These are phyloP conservation scores for Lanius ludovicianus DNA, from an alignment of 2,113 vertebrate species.

Conservation along the genomic window DNA sequence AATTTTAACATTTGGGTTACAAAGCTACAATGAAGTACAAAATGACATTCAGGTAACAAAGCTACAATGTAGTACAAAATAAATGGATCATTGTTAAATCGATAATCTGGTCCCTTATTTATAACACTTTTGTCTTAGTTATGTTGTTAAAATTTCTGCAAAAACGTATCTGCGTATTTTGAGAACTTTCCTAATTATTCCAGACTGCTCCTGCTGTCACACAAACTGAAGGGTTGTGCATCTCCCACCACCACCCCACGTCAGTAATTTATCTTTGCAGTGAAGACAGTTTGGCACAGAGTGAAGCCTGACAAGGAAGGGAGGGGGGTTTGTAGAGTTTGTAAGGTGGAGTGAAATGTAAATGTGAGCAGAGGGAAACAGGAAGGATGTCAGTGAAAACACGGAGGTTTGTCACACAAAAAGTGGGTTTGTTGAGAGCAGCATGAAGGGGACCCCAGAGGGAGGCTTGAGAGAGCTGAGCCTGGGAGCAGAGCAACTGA, in stretches of 20 bases:
- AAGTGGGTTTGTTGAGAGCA: neutral
- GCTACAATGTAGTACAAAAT: too few species aligned
- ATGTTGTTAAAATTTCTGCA: neutral
- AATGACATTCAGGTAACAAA: too few species aligned
- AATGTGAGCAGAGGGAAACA: neutral
- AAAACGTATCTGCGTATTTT: neutral
- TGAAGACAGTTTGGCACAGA: neutral
- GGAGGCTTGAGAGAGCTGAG: neutral
- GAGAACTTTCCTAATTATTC: neutral
- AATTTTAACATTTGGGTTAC: too few species aligned
- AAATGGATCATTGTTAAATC: too few species aligned
- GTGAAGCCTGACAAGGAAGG: neutral
- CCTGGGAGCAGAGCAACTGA: neutral
- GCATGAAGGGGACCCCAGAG: neutral
- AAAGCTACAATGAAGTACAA: too few species aligned
- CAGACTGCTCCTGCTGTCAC: neutral
- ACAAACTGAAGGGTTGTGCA: neutral
- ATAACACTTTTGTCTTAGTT: neutral
- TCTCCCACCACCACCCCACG: neutral
- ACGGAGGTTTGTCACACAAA: neutral
- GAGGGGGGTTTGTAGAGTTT: neutral
- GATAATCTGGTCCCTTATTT: too few species aligned
- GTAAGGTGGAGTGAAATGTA: neutral
- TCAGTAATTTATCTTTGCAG: neutral
- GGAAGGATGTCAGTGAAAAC: neutral